These are phyloP conservation scores for Tinea semifulvella DNA, from an alignment of 2,888 invertebrate species.

Conservation along the genomic window DNA sequence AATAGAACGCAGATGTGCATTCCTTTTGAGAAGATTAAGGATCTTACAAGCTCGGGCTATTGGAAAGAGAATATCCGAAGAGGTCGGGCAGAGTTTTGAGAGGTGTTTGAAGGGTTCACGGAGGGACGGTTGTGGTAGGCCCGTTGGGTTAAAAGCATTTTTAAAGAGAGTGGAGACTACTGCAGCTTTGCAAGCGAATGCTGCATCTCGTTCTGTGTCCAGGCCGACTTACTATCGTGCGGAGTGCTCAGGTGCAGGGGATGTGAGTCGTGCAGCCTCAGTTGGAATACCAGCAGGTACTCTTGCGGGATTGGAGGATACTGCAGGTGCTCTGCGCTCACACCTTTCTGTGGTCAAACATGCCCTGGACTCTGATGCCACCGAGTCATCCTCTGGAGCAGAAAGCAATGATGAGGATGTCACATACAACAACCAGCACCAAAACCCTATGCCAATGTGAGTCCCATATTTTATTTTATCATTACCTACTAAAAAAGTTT, in stretches of 20 bases:
- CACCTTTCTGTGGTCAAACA: slow-evolving; percentile 79
- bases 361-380: slow-evolving; percentile 90
- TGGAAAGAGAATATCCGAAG: slow-evolving; percentile 81
- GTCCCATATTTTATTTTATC: slow-evolving; percentile 49
- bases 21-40: slow-evolving; percentile 75
- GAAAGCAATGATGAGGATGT: slow-evolving; percentile 93
- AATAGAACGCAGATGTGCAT: slow-evolving; percentile 75
- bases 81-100: slow-evolving; percentile 71
- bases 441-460: slow-evolving; percentile 82
- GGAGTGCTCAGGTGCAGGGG: slow-evolving; percentile 75
- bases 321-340: slow-evolving; percentile 76
- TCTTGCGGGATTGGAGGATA: slow-evolving; percentile 74
- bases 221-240: slow-evolving; percentile 53
- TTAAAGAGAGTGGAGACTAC: slow-evolving; percentile 54
- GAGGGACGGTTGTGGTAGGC: slow-evolving; percentile 56
- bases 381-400: slow-evolving; percentile 92
- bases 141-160: slow-evolving; percentile 51
- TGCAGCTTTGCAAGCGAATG: slow-evolving; percentile 49
- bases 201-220: slow-evolving; percentile 40
- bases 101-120: slow-evolving; percentile 79
- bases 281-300: slow-evolving; percentile 68
- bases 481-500: too few relatives aligned
- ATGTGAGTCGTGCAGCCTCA: slow-evolving; percentile 76
- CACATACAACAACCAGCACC: slow-evolving; percentile 78
- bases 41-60: slow-evolving; percentile 80